A percentile compares a stretch with the other conserved stretches of the same genome.
Evolutionary conservation across 2,113 vertebrate species (phyloP).

Genomic region (Halichoerus grypus): DNA sequence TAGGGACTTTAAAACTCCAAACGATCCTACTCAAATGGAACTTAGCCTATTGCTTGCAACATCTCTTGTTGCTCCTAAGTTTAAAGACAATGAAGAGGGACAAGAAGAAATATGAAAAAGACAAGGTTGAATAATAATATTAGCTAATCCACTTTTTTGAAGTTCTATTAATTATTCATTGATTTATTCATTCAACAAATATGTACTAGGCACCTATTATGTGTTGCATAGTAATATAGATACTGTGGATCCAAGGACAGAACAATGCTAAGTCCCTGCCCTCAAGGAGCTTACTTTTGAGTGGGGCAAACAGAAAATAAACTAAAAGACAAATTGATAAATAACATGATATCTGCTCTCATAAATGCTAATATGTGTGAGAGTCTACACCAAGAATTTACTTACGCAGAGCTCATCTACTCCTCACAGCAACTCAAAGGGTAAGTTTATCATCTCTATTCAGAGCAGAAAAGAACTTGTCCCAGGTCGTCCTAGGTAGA

Average conservation of each 20-base stretch:
- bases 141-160: not conserved
- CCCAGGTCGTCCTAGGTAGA: not conserved
- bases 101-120: conserved; percentile 13
- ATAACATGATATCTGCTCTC: not conserved
- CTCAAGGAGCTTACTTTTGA: not conserved
- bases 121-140: not conserved
- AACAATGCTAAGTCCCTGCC: not conserved
- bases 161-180: not conserved
- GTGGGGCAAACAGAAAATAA: not conserved
- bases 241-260: not conserved
- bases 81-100: conserved; percentile 27
- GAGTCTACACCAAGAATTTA: not conserved
- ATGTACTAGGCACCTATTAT: not conserved
- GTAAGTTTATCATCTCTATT: not conserved
- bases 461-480: not conserved
- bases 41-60: not conserved
- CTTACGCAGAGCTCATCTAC: not conserved
- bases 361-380: not conserved
- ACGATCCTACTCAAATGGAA: not conserved
- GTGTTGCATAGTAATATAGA: not conserved
- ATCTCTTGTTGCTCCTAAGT: not conserved
- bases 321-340: not conserved
- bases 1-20: not conserved
- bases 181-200: not conserved
- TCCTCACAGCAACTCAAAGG: not conserved